Evolutionary conservation across 2,888 invertebrate genomes (phyloP).

Genomic region (Agrotis clavis): DNA sequence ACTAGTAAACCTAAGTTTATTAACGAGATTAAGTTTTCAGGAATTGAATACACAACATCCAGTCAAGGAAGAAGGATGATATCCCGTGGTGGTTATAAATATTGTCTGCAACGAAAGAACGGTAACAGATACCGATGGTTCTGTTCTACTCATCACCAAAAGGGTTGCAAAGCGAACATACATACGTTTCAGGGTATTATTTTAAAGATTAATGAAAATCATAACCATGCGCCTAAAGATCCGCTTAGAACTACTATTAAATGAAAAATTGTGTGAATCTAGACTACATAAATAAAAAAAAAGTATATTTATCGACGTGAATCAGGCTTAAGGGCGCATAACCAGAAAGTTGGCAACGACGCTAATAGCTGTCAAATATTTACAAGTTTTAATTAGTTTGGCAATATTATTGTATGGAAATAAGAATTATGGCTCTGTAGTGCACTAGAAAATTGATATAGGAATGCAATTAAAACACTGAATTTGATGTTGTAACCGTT

Average conservation of each 20-base stretch:
- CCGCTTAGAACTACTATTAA: background rate
- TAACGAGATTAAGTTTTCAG: background rate
- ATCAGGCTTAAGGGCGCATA: too few species aligned
- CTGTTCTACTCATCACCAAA: constrained; percentile 63
- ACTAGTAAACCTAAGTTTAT: background rate
- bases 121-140: constrained; percentile 52
- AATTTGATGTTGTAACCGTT: too few species aligned
- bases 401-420: too few species aligned
- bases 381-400: too few species aligned
- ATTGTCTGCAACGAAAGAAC: constrained; percentile 14
- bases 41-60: constrained; percentile 27
- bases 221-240: constrained; percentile 28
- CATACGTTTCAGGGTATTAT: constrained; percentile 16
- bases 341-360: too few species aligned
- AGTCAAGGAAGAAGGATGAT: constrained; percentile 33
- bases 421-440: too few species aligned
- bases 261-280: background rate
- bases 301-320: background rate
- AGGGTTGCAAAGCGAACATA: constrained; percentile 58
- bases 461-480: too few species aligned
- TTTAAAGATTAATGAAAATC: constrained; percentile 20
- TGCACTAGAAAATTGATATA: too few species aligned
- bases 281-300: too few species aligned
- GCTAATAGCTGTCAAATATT: too few species aligned
- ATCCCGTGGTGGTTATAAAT: constrained; percentile 22